These are phyloP conservation scores for Drosophila parthenogenetica DNA, from an alignment of 2,888 invertebrate species.

Conservation along the genomic window DNA sequence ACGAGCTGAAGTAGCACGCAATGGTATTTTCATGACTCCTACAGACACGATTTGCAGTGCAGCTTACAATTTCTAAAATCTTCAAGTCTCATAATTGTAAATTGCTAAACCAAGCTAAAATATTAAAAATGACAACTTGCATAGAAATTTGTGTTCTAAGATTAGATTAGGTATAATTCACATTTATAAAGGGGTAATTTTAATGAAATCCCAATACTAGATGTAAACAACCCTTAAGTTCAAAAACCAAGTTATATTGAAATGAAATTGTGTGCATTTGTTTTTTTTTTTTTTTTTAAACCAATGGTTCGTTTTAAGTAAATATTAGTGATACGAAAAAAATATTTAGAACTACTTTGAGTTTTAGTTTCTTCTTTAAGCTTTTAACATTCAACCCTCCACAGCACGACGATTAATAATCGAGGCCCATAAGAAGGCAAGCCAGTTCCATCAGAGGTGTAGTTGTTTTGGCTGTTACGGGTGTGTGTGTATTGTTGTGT, in stretches of 20 bases:
- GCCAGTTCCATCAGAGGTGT: constrained; percentile 17
- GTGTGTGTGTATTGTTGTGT: constrained; percentile 24
- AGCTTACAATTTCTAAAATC: too few relatives aligned
- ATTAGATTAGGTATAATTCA: too few relatives aligned
- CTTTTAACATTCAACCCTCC: constrained; percentile 13
- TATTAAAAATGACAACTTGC: too few relatives aligned
- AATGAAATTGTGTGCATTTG: constrained; percentile 40
- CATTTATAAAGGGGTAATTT: too few relatives aligned
- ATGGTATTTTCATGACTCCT: too few relatives aligned
- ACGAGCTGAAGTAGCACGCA: too few relatives aligned
- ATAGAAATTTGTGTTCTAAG: too few relatives aligned
- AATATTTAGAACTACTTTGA: constrained; percentile 55
- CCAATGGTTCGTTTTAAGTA: constrained; percentile 60
- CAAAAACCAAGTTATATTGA: constrained; percentile 19
- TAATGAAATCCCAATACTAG: neutral
- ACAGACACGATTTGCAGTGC: too few relatives aligned
- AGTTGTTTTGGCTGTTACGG: constrained; percentile 15
- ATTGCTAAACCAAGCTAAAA: too few relatives aligned
- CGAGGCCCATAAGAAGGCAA: constrained; percentile 5
- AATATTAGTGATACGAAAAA: constrained; percentile 53
- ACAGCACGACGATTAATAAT: constrained; percentile 6
- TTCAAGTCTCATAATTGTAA: too few relatives aligned
- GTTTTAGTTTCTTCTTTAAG: constrained; percentile 21
- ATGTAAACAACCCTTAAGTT: neutral
- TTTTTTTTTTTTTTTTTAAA: constrained; percentile 50